A percentile compares a stretch with the other conserved stretches of the same genome.
phyloP scores from a whole-genome alignment of 1,140 invertebrate species.

The Drosophila equinoxialis region DNA sequence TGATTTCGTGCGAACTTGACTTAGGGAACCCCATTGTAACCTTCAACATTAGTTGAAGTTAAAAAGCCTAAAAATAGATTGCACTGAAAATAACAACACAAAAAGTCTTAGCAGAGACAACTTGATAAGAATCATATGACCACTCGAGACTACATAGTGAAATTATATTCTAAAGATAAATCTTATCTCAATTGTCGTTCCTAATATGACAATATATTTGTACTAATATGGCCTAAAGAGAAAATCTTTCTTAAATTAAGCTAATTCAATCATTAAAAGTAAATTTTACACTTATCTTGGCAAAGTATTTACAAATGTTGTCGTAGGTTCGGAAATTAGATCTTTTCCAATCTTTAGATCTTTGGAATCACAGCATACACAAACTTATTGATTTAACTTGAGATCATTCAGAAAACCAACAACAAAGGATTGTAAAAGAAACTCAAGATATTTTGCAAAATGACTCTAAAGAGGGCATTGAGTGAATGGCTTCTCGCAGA shows the following conservation, averaged over 20 bases:
- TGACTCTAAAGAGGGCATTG: too few species aligned
- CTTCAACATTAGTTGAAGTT: not conserved
- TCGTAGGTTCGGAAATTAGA: too few species aligned
- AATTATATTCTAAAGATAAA: not conserved
- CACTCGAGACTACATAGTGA: not conserved
- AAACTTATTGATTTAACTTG: too few species aligned
- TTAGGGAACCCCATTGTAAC: not conserved
- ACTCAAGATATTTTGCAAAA: too few species aligned
- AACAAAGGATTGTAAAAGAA: too few species aligned
- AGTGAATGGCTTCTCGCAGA: too few species aligned
- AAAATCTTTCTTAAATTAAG: not conserved
- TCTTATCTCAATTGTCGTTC: not conserved
- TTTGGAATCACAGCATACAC: too few species aligned
- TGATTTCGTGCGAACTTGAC: not conserved
- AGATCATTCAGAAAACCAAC: too few species aligned
- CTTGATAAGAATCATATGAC: constrained; percentile 2
- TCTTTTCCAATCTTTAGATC: too few species aligned
- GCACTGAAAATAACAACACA: not conserved
- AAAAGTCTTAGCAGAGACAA: not conserved
- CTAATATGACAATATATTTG: constrained; percentile 1
- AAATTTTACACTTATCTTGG: too few species aligned
- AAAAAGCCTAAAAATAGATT: not conserved
- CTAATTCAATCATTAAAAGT: too few species aligned
- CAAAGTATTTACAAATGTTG: too few species aligned
- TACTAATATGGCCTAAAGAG: not conserved